Conservation (phyloP, 2,797 vertebrate species). For the Pyrocephalus nanus region DNA sequence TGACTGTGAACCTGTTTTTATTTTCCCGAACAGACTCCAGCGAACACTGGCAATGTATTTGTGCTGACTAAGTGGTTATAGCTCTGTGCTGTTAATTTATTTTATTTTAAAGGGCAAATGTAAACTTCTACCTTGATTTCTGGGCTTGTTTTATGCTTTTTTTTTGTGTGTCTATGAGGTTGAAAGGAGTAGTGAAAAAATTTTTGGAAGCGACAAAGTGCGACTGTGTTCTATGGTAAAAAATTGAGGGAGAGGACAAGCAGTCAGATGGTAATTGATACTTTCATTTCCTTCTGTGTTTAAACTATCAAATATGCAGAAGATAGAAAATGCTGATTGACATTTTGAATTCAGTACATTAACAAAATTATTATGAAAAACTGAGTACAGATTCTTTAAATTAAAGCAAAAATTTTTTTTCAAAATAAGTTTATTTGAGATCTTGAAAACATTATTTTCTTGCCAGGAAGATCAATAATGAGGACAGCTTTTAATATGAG, state of each 20-base stretch:
- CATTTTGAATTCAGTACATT: background rate
- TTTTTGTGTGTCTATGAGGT: constrained; percentile 79
- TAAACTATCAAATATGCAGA: background rate
- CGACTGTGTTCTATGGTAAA: constrained; percentile 88
- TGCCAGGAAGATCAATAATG: background rate
- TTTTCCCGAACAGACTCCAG: constrained; percentile 40
- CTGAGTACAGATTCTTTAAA: background rate
- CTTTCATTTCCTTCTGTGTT: constrained; percentile 39
- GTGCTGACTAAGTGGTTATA: background rate
- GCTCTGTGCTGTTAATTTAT: background rate
- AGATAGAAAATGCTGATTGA: background rate
- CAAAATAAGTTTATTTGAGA: background rate
- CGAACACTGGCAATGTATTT: constrained; percentile 10
- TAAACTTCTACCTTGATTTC: background rate
- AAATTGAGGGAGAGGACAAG: constrained; percentile 95
- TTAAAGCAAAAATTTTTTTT: background rate
- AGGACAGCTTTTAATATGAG: background rate
- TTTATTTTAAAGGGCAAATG: background rate
- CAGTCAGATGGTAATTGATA: constrained; percentile 88
- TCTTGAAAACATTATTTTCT: background rate
- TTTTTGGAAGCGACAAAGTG: constrained; percentile 90
- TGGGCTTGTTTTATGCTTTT: constrained; percentile 33
- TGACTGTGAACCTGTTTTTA: constrained; percentile 22
- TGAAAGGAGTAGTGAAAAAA: constrained; percentile 85
- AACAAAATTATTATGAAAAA: background rate